Evolutionary conservation across 1,140 invertebrate genomes (phyloP), one percentile per base, ranked within the genome.

Genomic region (Orius insidiosus): DNA sequence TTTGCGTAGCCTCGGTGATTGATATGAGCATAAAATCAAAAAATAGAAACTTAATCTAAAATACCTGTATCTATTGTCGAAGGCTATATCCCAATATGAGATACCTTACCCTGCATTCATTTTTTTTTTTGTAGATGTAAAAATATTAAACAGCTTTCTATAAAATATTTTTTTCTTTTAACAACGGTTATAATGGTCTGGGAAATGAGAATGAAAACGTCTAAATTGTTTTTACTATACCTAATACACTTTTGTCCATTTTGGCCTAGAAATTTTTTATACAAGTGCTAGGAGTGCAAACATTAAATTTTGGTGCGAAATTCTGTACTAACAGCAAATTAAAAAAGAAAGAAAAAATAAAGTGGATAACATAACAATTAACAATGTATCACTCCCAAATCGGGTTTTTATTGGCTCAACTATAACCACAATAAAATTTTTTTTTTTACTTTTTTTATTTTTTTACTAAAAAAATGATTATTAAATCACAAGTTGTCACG

Each of bases 51-150:
- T 52, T 52, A 52, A 44, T 46, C 50, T 52, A 52, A 48, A 35
- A 50, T 47, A 50, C 51, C 49, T 51, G 49, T 51, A 52, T 52
- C 51, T 52, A 51, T 51, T 52, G 49, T 52, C 34, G 39, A 54
- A 54, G 53, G 53, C 53, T 46, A 50, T 52, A 52, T 47, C 53
- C 38, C 42, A 30, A 34, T 19, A 46, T 45, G 51, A 51, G 52
- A 52, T 50, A 51, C 49, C 38, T 47, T 52, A 54, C 53, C 53
- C 53, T 54, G 53, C 53, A 54, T 52, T 36, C 47, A 46, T 50
- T 54, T 48, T 44, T 46, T n/a, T 32, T 44, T 39, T 43, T 52
- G 40, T 50, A 36, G 39, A 38, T 51, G 47, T 51, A 52, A 50
- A 54, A 48, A 52, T 51, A 48, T 50, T 31, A 48, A 50, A 47